Base-by-base conservation (phyloP, 2,888 invertebrate genomes). In the Phymatocera aterrima region DNA sequence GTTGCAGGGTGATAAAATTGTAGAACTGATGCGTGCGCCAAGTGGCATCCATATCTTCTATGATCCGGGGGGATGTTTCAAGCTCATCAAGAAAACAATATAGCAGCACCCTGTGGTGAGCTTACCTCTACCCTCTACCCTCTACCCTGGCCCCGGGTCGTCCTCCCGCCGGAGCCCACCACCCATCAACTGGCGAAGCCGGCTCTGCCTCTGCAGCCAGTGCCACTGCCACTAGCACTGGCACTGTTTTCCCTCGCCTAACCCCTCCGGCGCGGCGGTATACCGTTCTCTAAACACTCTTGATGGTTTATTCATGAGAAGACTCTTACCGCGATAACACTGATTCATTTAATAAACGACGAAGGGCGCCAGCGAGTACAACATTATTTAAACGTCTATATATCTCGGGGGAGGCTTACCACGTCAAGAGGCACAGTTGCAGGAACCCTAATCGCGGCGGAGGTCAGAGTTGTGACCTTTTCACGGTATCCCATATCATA, bases 21-120 rank as follows among this genome's bases (percentile, higher is more conserved):
- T n/a, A 43, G 37, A 68, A 24, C 21, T 43, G 46, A 43, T 64
- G 34, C 46, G 68, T 68, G 43, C 43, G 15, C 68, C 43, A 68
- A 43, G 24, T 68, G 24, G 31, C 24, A 68, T 57, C 75, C 60
- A 75, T 75, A 75, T 60, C 60, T 75, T 43, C 75, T 75, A 75
- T 75, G 75, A 75, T 75, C 75, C 57, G n/a, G 68, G 81, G 82
- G 85, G 86, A 86, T 85, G 87, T 87, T 87, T 87, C 82, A 83
- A 84, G 87, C 89, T 90, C 90, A 90, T 90, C 90, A 90, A 87
- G 90, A 90, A 90, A 90, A 90, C 90, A 90, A 90, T 90, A 90
- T 90, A 88, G 85, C 83, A 84, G 89, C 89, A 83, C 87, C 88
- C 90, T 87, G 89, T 83, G 83, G 90, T 81, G 88, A 88, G 89